Evolutionary conservation across 2,888 invertebrate genomes (phyloP), one percentile per base, ranked within the genome.

Genomic region (Miltochrista miniata): DNA sequence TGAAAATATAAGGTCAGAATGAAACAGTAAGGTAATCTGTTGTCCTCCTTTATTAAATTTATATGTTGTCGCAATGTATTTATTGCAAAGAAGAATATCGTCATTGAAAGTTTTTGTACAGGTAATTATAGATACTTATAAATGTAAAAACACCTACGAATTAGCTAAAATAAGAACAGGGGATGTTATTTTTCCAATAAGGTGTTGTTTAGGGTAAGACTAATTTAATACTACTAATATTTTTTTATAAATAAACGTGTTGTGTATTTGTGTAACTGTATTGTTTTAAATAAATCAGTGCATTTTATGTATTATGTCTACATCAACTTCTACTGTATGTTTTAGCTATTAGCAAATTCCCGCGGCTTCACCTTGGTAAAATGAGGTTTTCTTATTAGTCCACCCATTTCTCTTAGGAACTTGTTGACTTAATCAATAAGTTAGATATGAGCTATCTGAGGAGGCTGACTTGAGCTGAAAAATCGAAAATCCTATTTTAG

Each of bases 171-270:
- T 65, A 64, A 68, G 57, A 37, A 59, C 59, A 63, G 54, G 60
- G 55, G 54, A 61, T 57, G 62, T 76, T 81, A 81, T 83, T 83
- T 81, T 83, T 81, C 71, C 81, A 81, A 67, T 64, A 70, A 74
- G 73, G 61, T 58, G 68, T 71, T 72, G 70, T 68, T 68, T 68
- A 74, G 58, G 45, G 36, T 59, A 70, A 70, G 68, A 61, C 57
- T 73, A 74, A 72, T 70, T 64, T 72, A 72, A 64, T 66, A 68
- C 54, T 72, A 70, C 61, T 70, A 65, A 69, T 73, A 80, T 82
- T 85, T 82, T 85, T 86, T 88, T 88, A 86, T 88, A 87, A 83
- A 85, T 87, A 86, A 81, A 80, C 59, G 72, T 83, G 77, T 82
- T 81, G 83, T 84, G 81, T 74, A 81, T 82, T 83, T 82, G 74